Conservation (phyloP, 2,797 vertebrate genomes). For the Helicolenus hilgendorfi region DNA sequence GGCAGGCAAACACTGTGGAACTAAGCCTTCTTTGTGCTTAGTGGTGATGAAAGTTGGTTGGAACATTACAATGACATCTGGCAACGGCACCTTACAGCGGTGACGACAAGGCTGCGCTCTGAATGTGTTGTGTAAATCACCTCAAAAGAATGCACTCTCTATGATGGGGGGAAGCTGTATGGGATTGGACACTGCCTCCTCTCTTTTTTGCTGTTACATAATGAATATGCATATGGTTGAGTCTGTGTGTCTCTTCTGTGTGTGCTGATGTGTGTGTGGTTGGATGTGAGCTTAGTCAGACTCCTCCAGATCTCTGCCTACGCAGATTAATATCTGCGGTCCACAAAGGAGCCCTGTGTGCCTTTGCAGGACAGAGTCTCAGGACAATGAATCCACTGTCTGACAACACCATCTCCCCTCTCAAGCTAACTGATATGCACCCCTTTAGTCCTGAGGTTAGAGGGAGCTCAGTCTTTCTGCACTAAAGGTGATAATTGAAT, state of each 20-base stretch:
- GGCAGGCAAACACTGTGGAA: constrained; percentile 48
- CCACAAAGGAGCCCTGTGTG: constrained; percentile 86
- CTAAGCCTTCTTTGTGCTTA: constrained; percentile 63
- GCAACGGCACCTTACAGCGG: constrained; percentile 50
- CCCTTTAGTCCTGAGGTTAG: constrained; percentile 53
- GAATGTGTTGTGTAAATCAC: constrained; percentile 43
- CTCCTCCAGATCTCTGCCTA: constrained; percentile 83
- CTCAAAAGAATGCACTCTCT: constrained; percentile 60
- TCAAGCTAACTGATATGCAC: constrained; percentile 69
- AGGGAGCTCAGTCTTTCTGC: constrained; percentile 52
- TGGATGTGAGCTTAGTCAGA: constrained; percentile 81
- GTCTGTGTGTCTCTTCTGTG: constrained; percentile 53
- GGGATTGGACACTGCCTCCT: constrained; percentile 51
- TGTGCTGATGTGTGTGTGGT: constrained; percentile 71
- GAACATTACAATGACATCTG: constrained; percentile 53
- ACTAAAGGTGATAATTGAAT: constrained; percentile 64
- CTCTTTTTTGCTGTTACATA: constrained; percentile 68
- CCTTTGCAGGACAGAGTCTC: constrained; percentile 73
- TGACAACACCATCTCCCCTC: constrained; percentile 74
- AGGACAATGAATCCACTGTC: constrained; percentile 85
- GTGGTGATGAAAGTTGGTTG: constrained; percentile 46
- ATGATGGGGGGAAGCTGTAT: constrained; percentile 8
- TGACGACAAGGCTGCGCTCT: constrained; percentile 42
- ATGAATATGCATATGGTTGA: constrained; percentile 75
- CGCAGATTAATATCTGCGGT: constrained; percentile 86